A percentile compares a stretch with the other conserved stretches of the same genome.
Evolutionary conservation across 2,113 vertebrate genomes (phyloP).

Genomic region (Cynocephalus volans): DNA sequence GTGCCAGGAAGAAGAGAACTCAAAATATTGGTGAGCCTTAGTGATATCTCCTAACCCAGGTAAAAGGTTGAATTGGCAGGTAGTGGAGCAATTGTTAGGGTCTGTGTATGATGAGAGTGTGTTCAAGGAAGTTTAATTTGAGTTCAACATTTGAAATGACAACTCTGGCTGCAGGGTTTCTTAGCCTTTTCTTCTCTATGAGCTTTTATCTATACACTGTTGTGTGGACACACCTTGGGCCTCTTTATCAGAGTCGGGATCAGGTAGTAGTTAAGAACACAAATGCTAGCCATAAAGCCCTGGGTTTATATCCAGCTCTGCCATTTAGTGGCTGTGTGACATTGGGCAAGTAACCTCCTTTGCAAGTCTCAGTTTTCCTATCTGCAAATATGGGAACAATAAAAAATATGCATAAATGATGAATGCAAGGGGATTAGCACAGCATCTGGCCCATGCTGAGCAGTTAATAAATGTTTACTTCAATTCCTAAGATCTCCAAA

Average conservation of each 20-base stretch:
- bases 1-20: background rate
- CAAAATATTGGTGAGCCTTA: background rate
- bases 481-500: background rate
- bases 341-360: background rate
- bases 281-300: background rate
- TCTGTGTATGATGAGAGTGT: rapidly evolving
- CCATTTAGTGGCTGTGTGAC: background rate
- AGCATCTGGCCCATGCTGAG: background rate
- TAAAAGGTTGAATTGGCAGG: no score
- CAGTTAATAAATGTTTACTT: no score
- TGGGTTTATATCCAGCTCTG: background rate
- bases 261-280: background rate
- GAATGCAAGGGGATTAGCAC: rapidly evolving
- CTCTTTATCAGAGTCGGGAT: background rate
- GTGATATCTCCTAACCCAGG: background rate
- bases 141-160: rapidly evolving
- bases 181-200: no score
- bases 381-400: background rate
- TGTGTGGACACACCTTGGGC: background rate
- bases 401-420: rapidly evolving
- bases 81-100: rapidly evolving
- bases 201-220: rapidly evolving
- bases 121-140: background rate
- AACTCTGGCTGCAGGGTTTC: rapidly evolving
- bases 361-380: background rate